Evolutionary conservation across 1,140 invertebrate species (phyloP).

Genomic region (Pseudomyrmex flavicornis): DNA sequence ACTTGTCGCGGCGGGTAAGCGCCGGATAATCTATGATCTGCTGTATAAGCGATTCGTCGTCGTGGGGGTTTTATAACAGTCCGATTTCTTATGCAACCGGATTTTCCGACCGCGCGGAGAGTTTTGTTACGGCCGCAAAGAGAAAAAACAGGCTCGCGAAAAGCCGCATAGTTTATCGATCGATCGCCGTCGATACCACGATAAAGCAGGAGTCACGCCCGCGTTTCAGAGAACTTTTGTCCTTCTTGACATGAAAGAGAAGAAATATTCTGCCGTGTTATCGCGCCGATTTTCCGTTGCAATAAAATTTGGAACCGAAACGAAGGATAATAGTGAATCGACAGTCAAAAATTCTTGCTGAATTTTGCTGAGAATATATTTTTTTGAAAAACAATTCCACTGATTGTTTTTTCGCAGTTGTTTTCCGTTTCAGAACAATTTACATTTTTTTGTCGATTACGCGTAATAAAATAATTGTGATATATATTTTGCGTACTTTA

Average conservation of each 20-base stretch:
- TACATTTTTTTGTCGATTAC: background rate
- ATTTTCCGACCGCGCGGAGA: conserved; percentile 14
- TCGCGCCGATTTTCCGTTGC: conserved; percentile 5
- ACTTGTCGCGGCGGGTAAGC: conserved; percentile 41
- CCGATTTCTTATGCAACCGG: conserved; percentile 37
- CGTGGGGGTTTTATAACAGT: conserved; percentile 43
- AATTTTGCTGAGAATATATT: background rate
- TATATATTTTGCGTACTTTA: no score
- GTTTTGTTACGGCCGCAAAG: conserved; percentile 1
- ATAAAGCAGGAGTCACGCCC: conserved; percentile 19
- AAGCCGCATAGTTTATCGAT: conserved; percentile 51
- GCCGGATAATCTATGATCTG: conserved; percentile 53
- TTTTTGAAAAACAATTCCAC: background rate
- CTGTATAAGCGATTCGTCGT: conserved; percentile 52
- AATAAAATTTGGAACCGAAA: conserved; percentile 9
- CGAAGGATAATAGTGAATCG: background rate
- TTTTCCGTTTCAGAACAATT: background rate
- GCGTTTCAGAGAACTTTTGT: conserved; percentile 14
- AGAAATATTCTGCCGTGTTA: background rate
- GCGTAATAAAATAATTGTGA: background rate
- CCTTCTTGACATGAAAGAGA: conserved; percentile 4
- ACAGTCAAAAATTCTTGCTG: conserved; percentile 29
- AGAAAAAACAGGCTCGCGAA: conserved; percentile 24
- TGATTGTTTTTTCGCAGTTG: background rate
- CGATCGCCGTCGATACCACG: conserved; percentile 13